Evolutionary conservation across 2,113 vertebrate genomes (phyloP), one percentile per base, ranked within the genome.

Genomic region (Myiopsitta monachus): DNA sequence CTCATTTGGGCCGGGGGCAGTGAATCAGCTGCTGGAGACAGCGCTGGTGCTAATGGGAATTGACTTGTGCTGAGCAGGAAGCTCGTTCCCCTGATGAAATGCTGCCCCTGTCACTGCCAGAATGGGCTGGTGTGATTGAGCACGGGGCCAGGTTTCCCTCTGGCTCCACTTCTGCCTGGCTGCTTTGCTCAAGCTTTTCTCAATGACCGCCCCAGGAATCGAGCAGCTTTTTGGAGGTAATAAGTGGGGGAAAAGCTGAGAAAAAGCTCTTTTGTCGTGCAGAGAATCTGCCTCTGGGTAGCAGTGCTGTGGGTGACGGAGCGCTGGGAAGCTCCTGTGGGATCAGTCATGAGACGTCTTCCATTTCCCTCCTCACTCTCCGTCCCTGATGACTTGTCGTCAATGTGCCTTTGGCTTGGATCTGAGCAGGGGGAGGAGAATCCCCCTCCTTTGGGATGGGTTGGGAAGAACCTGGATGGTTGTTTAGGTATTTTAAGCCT

Each of bases 391-490:
- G 18, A 43, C 49, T 46, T 44, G 11, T 15, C 28, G 19, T 80
- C 59, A 21, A 1, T 38, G 26, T 87, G 73, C 28, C 24, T 55
- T 57, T 52, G 85, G 30, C 63, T 91, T 1, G 0, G 47, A 41
- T 33, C 15, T n/a, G 41, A 57, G 85, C 21, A 52, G 38, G 10
- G 49, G 27, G 83, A 94, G 44, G 72, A 93, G 83, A 92, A 23
- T 3, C 4, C 59, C 63, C 39, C 24, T 74, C 76, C 68, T 30
- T 70, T 0, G 1, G 49, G 39, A 18, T 2, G 10, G 27, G 26
- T 2, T 8, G 86, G 88, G 91, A 97, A 94, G 88, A 93, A 93
- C 94, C 91, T 54, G 83, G 83, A 83, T 19, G 8, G 15, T 19
- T 73, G 4, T 90, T 88, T 67, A 21, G 43, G 41, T 23, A 18